Conservation (phyloP, 2,113 vertebrate species). For the Typhlomys cinereus region DNA sequence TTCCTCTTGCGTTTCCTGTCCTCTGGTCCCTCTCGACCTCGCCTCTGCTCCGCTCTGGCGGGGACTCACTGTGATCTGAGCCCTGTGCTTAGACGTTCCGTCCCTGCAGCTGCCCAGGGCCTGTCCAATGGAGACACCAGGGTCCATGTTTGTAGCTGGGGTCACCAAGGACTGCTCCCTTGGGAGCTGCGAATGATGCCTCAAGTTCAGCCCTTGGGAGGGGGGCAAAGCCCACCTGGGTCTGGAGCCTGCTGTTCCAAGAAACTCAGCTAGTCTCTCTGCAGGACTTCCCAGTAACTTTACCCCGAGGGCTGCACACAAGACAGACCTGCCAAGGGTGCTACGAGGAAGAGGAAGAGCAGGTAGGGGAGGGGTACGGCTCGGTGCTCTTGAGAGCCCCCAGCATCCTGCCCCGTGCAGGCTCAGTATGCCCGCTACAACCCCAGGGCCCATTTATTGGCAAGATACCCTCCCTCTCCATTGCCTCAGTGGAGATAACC, state of each 20-base stretch:
- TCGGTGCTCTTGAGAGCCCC: accelerated
- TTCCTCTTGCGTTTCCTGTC: accelerated
- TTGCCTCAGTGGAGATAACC: accelerated
- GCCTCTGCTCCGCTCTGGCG: accelerated
- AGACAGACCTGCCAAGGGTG: accelerated
- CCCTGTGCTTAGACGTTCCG: accelerated
- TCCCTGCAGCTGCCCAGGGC: not conserved
- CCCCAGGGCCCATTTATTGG: accelerated
- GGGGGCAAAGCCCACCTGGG: not conserved
- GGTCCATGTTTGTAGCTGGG: not conserved
- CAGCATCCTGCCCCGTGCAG: accelerated
- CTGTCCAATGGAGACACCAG: accelerated
- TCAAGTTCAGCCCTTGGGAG: not conserved
- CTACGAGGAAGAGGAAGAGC: too few species aligned
- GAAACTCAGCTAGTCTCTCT: too few species aligned
- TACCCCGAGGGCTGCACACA: accelerated
- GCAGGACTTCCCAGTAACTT: not conserved
- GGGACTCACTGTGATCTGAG: accelerated
- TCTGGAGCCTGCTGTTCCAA: too few species aligned
- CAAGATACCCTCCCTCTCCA: too few species aligned
- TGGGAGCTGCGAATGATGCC: accelerated
- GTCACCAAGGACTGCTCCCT: too few species aligned
- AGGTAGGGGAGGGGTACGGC: accelerated
- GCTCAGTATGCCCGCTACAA: accelerated
- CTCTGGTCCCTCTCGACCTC: accelerated